Base-by-base conservation (phyloP, 1,140 invertebrate species). In the Geopemphigus sp. region DNA sequence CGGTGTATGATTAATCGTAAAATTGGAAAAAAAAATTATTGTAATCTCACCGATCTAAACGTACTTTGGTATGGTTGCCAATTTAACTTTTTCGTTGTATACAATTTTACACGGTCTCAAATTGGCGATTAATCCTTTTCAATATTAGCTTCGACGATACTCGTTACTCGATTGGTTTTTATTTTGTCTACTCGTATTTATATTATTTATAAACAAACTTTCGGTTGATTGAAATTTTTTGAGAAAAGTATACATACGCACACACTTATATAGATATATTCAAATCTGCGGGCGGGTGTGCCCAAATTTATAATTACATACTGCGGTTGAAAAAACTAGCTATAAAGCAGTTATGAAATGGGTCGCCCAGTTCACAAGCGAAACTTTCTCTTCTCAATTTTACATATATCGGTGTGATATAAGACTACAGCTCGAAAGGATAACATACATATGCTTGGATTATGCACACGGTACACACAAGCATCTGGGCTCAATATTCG, bases 331-430 rank as follows among this genome's bases (percentile, higher is more conserved):
- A 53, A 50, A 70, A 12, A 53, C 68, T 29, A n/a, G 24, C 47
- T 10, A 32, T 39, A 39, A 54, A 29, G 47, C 15, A 61, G 32
- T 78, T 78, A 78, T 78, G 74, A 78, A 78, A 63, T 61, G 74
- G 74, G 74, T 76, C 74, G 68, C 24, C 50, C 68, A 54, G 68
- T 78, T 61, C 39, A 50, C 72, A 47, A 63, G 14, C 39, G 8
- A 63, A 78, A 63, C 57, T 78, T 78, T 78, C 74, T 47, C 74
- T 78, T 59, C 45, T 68, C 17, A 15, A 72, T 8, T 66, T 22
- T 56, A 29, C 5, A 15, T 39, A 39, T 39, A 39, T 39, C 32
- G 32, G 32, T 39, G 32, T 39, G 32, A 4, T 39, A 39, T n/a
- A 54, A 14, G 5, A 54, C 17, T 54, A 8, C 32, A 39, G 50